Conservation (phyloP, 1,140 invertebrate genomes). For the Andrena cerasifolii region DNA sequence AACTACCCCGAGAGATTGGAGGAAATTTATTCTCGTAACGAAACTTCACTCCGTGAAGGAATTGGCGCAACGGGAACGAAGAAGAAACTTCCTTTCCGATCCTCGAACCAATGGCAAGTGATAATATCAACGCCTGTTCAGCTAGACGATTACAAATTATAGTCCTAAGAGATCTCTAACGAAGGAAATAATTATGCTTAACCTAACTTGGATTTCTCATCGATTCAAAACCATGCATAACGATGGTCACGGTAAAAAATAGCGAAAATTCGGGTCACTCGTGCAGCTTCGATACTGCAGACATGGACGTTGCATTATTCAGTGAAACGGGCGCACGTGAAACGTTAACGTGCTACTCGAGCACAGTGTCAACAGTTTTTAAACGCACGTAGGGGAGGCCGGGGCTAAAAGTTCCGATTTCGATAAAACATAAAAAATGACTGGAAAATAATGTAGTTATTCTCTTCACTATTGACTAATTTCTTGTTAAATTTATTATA, state of each 20-base stretch:
- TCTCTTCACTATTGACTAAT: too few relatives aligned
- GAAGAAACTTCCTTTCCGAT: not conserved
- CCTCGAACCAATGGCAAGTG: too few relatives aligned
- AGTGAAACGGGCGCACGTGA: conserved; percentile 23
- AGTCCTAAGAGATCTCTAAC: too few relatives aligned
- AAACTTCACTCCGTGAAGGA: not conserved
- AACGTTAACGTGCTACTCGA: conserved; percentile 23
- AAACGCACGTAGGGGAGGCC: conserved; percentile 10
- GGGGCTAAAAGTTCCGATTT: too few relatives aligned
- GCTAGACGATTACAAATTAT: too few relatives aligned
- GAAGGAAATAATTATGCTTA: too few relatives aligned
- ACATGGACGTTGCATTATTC: conserved; percentile 31
- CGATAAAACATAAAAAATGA: too few relatives aligned
- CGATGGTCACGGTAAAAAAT: not conserved
- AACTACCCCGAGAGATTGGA: not conserved
- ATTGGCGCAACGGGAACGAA: not conserved
- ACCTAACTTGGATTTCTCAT: too few relatives aligned
- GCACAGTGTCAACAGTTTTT: conserved; percentile 31
- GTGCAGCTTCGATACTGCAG: conserved; percentile 10
- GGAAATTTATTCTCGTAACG: not conserved
- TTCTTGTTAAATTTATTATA: too few relatives aligned
- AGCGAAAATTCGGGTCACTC: not conserved
- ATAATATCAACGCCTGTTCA: too few relatives aligned
- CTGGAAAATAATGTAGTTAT: too few relatives aligned
- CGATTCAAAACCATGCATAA: too few relatives aligned